Evolutionary conservation across 1,140 invertebrate genomes (phyloP).

Genomic region (Drosophila murphyi): DNA sequence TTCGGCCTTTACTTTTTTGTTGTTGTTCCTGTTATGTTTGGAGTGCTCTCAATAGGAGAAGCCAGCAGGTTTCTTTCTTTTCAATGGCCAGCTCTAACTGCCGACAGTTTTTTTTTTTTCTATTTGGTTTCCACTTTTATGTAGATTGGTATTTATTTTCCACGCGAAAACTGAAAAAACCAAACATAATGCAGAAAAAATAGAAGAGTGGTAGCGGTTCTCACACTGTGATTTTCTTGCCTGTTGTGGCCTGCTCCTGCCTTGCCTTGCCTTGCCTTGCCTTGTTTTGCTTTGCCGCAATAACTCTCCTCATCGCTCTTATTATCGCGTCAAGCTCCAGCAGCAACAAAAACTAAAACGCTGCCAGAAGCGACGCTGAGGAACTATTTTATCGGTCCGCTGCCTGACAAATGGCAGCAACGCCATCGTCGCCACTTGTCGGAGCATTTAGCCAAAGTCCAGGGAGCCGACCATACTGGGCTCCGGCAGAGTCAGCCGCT

Average conservation of each 20-base stretch:
- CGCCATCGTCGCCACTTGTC: slow-evolving; percentile 52
- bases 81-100: slow-evolving; percentile 54
- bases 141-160: slow-evolving; percentile 83
- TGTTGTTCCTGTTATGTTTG: slow-evolving; percentile 41
- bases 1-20: slow-evolving; percentile 22
- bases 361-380: slow-evolving; percentile 46
- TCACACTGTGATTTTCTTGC: slow-evolving; percentile 62
- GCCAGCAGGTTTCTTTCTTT: slow-evolving; percentile 65
- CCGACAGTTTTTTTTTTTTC: slow-evolving; percentile 73
- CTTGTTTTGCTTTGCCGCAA: slow-evolving; percentile 38
- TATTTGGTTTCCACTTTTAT: slow-evolving; percentile 82
- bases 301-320: slow-evolving; percentile 77
- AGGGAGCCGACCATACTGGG: slow-evolving; percentile 33
- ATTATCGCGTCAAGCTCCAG: slow-evolving; percentile 76
- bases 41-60: slow-evolving; percentile 61
- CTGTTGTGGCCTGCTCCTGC: slow-evolving; percentile 6
- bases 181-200: slow-evolving; percentile 10
- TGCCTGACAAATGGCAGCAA: slow-evolving; percentile 80
- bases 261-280: slow-evolving; percentile 2
- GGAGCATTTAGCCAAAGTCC: slow-evolving; percentile 78
- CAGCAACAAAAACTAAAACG: slow-evolving; percentile 48
- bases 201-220: slow-evolving; percentile 56
- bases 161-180: slow-evolving; percentile 70
- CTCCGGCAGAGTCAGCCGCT: slow-evolving; percentile 8
- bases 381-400: slow-evolving; percentile 78